These are phyloP conservation scores for Stenopsyche tienmushanensis DNA, from an alignment of 1,140 invertebrate species.

Conservation along the genomic window DNA sequence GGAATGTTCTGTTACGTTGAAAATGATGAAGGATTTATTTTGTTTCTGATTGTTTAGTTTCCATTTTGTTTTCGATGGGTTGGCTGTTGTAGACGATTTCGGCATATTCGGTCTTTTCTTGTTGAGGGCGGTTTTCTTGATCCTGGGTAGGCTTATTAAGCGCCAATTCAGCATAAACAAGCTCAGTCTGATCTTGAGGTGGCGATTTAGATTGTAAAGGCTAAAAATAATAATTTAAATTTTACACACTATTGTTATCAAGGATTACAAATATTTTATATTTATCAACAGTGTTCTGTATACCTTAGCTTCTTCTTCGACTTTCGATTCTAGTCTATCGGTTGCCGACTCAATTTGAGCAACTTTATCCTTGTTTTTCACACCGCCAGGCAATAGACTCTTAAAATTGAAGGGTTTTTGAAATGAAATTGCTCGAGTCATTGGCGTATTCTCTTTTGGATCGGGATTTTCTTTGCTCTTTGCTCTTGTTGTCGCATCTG, in stretches of 20 bases:
- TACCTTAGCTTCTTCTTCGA: conserved; percentile 39
- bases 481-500: conserved; percentile 14
- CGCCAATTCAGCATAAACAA: conserved; percentile 64
- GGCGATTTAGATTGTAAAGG: conserved; percentile 32
- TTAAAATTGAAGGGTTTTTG: conserved; percentile 33
- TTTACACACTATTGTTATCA: neutral
- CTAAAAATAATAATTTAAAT: conserved; percentile 28
- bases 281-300: neutral
- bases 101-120: conserved; percentile 62
- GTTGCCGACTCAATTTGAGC: conserved; percentile 19
- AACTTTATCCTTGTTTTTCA: conserved; percentile 39
- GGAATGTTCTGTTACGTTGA: neutral
- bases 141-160: conserved; percentile 46
- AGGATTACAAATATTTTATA: neutral
- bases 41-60: conserved; percentile 18
- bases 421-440: conserved; percentile 16
- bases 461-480: conserved; percentile 17
- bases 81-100: conserved; percentile 57
- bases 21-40: neutral
- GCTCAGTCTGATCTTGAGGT: conserved; percentile 49
- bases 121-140: conserved; percentile 47
- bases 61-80: conserved; percentile 33
- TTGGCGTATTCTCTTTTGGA: conserved; percentile 29
- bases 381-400: conserved; percentile 31
- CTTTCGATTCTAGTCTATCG: conserved; percentile 3